phyloP scores from a whole-genome alignment of 2,113 vertebrate species.

The Nesogale talazaci region DNA sequence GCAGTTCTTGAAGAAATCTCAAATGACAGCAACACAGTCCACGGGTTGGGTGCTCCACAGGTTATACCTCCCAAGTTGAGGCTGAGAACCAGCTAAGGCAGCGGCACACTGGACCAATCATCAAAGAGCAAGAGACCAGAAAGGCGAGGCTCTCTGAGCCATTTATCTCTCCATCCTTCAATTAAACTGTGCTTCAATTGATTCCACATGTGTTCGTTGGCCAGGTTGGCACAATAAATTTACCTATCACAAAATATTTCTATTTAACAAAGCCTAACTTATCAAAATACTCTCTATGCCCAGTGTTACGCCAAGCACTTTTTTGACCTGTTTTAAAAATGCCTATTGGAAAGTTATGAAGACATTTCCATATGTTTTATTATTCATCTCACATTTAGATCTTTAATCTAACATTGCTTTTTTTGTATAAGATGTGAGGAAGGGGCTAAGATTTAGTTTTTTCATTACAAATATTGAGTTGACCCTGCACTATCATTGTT shows the following conservation, averaged over 20 bases:
- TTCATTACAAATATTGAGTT: not conserved
- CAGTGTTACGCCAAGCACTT: not conserved
- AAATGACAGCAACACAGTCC: too few species aligned
- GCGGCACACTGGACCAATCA: too few species aligned
- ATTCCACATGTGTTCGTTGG: too few species aligned
- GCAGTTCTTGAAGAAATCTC: too few species aligned
- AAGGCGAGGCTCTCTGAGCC: too few species aligned
- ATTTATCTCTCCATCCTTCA: too few species aligned
- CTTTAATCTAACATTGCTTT: not conserved
- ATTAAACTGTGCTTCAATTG: too few species aligned
- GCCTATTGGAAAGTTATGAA: not conserved
- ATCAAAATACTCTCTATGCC: not conserved
- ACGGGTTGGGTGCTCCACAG: too few species aligned
- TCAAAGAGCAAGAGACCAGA: too few species aligned
- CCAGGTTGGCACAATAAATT: too few species aligned
- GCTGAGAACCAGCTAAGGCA: too few species aligned
- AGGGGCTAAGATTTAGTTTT: not conserved
- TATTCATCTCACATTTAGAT: not conserved
- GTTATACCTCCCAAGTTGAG: too few species aligned
- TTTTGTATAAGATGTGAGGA: not conserved
- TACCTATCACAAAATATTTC: not conserved
- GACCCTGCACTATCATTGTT: not conserved
- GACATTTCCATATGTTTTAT: not conserved
- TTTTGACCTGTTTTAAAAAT: not conserved
- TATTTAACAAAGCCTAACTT: constrained; percentile 14